Evolutionary conservation across 2,888 invertebrate genomes (phyloP).

Genomic region (Pseudococcus longispinus): DNA sequence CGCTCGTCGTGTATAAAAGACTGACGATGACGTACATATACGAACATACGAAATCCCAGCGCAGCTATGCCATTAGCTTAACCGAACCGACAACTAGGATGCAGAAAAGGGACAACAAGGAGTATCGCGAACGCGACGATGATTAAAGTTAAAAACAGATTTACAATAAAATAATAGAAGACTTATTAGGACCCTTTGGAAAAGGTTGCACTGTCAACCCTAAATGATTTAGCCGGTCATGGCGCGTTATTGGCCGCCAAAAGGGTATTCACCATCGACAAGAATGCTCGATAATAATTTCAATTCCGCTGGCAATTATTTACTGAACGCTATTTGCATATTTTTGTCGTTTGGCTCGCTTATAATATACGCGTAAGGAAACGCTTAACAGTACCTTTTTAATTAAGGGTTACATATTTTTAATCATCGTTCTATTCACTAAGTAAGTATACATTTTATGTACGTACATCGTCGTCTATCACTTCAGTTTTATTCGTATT

Average conservation of each 20-base stretch:
- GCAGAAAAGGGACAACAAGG: not conserved
- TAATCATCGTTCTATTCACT: constrained; percentile 45
- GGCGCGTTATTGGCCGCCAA: constrained; percentile 40
- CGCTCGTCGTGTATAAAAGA: no score
- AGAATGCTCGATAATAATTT: constrained; percentile 37
- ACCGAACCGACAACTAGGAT: not conserved
- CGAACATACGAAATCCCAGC: no score
- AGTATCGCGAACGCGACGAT: not conserved
- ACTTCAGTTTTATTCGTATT: not conserved
- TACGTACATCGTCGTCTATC: not conserved
- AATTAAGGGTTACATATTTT: constrained; percentile 46
- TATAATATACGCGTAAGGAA: constrained; percentile 5
- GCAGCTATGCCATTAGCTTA: no score
- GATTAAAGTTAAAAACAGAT: constrained; percentile 46
- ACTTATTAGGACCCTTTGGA: constrained; percentile 47
- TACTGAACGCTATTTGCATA: constrained; percentile 48
- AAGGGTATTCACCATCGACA: constrained; percentile 47
- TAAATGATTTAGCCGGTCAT: constrained; percentile 49
- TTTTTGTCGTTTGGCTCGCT: constrained; percentile 34
- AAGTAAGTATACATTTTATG: not conserved
- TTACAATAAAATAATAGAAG: constrained; percentile 51
- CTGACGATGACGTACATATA: no score
- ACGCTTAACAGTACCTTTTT: constrained; percentile 42
- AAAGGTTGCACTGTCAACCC: constrained; percentile 45
- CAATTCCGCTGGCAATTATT: constrained; percentile 48